A percentile compares a stretch with the other conserved stretches of the same genome.
These are phyloP conservation scores for Paelopatides confundens DNA, from an alignment of 53 echinoderm and acorn worm species.

Conservation along the genomic window DNA sequence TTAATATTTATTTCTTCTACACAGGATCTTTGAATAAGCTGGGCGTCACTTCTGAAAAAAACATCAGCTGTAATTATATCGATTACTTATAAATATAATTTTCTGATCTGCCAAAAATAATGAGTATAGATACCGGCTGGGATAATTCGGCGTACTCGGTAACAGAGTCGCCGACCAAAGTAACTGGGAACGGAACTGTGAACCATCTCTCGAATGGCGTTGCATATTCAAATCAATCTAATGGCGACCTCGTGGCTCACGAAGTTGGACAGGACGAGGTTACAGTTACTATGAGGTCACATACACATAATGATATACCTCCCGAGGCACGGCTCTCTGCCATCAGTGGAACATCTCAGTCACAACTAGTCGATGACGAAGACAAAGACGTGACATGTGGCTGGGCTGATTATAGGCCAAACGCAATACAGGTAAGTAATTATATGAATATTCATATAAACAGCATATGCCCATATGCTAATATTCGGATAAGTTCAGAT, in stretches of 20 bases:
- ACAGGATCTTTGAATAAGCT: too few species aligned
- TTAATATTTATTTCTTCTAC: too few species aligned
- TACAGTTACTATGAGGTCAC: not conserved
- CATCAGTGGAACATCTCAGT: not conserved
- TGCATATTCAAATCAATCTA: not conserved
- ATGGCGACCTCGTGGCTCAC: slow-evolving; percentile 5
- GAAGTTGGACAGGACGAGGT: not conserved
- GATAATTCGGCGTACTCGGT: not conserved
- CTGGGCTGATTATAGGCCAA: slow-evolving; percentile 47
- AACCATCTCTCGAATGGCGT: not conserved
- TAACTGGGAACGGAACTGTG: not conserved
- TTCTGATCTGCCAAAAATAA: not conserved
- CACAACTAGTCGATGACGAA: not conserved
- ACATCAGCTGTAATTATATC: too few species aligned
- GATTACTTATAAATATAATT: too few species aligned
- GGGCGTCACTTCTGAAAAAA: too few species aligned
- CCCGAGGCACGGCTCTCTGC: not conserved
- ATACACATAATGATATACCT: not conserved
- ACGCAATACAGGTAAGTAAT: slow-evolving; percentile 30
- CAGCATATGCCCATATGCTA: too few species aligned
- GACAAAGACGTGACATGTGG: slow-evolving; percentile 27
- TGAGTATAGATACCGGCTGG: slow-evolving; percentile 25
- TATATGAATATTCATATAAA: not conserved
- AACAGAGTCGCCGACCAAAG: not conserved
- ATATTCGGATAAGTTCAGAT: too few species aligned